These are phyloP conservation scores for Drosophila paulistorum DNA, from an alignment of 1,140 invertebrate genomes.

Conservation along the genomic window DNA sequence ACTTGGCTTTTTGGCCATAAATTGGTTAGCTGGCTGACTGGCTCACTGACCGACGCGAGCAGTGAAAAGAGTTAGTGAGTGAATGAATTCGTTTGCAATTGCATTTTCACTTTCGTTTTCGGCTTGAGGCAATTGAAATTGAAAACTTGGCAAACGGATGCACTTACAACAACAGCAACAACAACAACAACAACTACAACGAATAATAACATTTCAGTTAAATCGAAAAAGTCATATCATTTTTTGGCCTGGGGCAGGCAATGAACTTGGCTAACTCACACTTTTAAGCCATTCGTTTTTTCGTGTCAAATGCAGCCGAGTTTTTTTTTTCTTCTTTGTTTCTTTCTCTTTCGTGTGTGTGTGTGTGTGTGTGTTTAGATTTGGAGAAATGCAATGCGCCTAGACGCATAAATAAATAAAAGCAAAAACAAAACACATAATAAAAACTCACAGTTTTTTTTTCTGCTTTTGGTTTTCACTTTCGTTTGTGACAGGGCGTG, in stretches of 20 bases:
- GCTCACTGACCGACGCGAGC: conserved; percentile 52
- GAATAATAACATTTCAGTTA: conserved; percentile 24
- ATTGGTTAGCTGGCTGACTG: conserved; percentile 38
- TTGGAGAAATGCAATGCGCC: conserved; percentile 73
- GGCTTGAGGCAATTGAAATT: conserved; percentile 59
- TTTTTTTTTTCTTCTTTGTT: neutral
- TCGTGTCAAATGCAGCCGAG: neutral
- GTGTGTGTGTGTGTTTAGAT: conserved; percentile 50
- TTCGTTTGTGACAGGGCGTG: conserved; percentile 34
- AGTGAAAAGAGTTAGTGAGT: conserved; percentile 30
- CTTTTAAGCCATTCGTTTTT: conserved; percentile 15
- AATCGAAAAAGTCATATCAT: conserved; percentile 28
- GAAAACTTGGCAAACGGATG: conserved; percentile 80
- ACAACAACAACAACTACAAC: conserved; percentile 14
- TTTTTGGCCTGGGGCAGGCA: conserved; percentile 38
- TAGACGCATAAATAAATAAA: conserved; percentile 67
- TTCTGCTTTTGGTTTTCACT: conserved; percentile 41
- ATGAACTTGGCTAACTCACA: conserved; percentile 62
- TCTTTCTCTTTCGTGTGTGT: conserved; percentile 25
- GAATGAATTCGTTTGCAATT: conserved; percentile 48
- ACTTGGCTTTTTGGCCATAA: conserved; percentile 55
- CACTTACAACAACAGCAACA: conserved; percentile 53
- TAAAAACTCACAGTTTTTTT: conserved; percentile 31
- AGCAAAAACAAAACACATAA: conserved; percentile 38
- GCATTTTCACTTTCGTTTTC: conserved; percentile 79